Evolutionary conservation across 2,797 vertebrate genomes (phyloP).

Genomic region (Takifugu ocellatus): DNA sequence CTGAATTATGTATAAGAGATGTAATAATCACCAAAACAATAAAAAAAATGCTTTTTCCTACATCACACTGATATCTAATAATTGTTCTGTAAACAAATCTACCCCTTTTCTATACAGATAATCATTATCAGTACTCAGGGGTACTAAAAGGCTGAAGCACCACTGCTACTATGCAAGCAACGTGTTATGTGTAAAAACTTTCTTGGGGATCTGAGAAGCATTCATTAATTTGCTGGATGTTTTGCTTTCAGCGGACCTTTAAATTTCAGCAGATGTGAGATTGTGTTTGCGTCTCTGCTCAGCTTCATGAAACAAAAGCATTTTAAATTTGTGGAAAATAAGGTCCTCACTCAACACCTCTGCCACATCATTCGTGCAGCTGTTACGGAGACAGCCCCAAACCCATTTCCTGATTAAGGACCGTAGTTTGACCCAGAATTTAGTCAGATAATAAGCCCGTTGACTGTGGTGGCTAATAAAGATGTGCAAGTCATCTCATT

Average conservation of each 20-base stretch:
- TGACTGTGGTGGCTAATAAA: constrained; percentile 19
- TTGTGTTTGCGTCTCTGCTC: constrained; percentile 5
- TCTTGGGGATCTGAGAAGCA: constrained; percentile 10
- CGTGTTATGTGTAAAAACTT: neutral
- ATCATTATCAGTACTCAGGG: too few relatives aligned
- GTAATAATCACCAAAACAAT: too few relatives aligned
- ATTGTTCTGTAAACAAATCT: too few relatives aligned
- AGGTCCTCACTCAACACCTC: constrained; percentile 27
- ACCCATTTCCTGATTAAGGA: constrained; percentile 32
- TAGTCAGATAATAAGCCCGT: constrained; percentile 26
- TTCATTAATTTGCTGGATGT: constrained; percentile 14
- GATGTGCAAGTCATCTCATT: constrained; percentile 23
- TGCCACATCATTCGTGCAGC: constrained; percentile 23
- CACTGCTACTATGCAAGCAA: too few relatives aligned
- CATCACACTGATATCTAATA: too few relatives aligned
- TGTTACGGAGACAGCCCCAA: constrained; percentile 19
- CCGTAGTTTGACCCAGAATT: constrained; percentile 28
- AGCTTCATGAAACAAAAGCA: constrained; percentile 14
- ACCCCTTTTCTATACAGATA: too few relatives aligned
- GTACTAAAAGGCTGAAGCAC: too few relatives aligned
- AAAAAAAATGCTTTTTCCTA: too few relatives aligned
- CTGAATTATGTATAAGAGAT: too few relatives aligned
- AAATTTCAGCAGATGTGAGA: constrained; percentile 5
- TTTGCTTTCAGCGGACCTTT: constrained; percentile 7
- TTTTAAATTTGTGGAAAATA: constrained; percentile 28